phyloP scores from a whole-genome alignment of 2,797 vertebrate genomes.

The Pangasius djambal region DNA sequence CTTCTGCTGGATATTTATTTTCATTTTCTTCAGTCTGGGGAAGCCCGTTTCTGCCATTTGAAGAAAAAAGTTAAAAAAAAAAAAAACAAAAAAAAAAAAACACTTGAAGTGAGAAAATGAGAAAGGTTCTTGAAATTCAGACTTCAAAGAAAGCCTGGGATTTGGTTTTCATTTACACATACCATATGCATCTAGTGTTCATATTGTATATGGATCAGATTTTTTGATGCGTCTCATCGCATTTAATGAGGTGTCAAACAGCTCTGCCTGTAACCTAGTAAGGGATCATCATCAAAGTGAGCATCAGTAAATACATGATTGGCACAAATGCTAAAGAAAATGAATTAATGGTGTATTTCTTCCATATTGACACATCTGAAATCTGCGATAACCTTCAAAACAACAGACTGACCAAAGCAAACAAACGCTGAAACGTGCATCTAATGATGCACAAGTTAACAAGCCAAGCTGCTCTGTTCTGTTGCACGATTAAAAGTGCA shows the following conservation, averaged over 20 bases:
- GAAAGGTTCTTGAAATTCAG: too few relatives aligned
- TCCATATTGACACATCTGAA: not conserved
- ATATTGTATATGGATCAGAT: not conserved
- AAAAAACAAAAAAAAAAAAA: not conserved
- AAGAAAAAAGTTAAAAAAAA: not conserved
- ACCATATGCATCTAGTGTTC: not conserved
- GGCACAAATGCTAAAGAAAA: not conserved
- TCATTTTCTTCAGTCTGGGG: not conserved
- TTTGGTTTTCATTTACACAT: not conserved
- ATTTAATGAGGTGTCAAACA: not conserved
- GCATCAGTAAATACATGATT: not conserved
- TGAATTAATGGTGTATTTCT: not conserved
- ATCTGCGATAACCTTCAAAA: not conserved
- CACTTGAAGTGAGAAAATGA: too few relatives aligned
- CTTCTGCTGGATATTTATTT: not conserved
- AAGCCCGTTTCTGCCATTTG: not conserved
- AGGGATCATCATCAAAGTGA: not conserved
- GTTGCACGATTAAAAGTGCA: slow-evolving; percentile 65
- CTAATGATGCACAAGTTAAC: not conserved
- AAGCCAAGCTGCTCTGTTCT: slow-evolving; percentile 39
- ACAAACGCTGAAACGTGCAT: not conserved
- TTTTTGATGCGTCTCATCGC: not conserved
- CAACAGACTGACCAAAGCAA: not conserved
- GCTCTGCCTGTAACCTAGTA: not conserved
- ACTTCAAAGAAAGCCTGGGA: not conserved